Evolutionary conservation across 2,888 invertebrate genomes (phyloP).

Genomic region (Chloromyia formosa): DNA sequence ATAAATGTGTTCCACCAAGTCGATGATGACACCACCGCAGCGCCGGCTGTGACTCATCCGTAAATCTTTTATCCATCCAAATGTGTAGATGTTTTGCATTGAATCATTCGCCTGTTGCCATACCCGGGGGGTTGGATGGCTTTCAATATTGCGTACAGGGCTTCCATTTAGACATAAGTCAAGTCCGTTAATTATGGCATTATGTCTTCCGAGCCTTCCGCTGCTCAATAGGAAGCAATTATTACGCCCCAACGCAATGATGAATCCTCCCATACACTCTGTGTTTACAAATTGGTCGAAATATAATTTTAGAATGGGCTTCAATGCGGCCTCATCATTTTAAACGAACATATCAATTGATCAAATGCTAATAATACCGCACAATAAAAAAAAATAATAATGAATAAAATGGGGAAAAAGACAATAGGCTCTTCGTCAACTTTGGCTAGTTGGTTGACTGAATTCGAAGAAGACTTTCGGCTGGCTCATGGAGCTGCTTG

Average conservation of each 20-base stretch:
- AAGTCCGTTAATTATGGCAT: conserved; percentile 29
- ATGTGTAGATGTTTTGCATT: conserved; percentile 29
- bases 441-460: neutral
- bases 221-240: conserved; percentile 15
- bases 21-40: conserved; percentile 5
- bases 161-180: neutral
- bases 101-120: neutral
- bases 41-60: conserved; percentile 29
- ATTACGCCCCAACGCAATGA: conserved; percentile 8
- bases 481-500: no score
- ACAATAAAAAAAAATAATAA: neutral
- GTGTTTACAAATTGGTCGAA: conserved; percentile 22
- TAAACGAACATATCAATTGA: conserved; percentile 10
- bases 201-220: neutral
- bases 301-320: conserved; percentile 24
- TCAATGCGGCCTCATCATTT: neutral
- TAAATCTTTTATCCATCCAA: neutral
- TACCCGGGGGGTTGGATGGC: no score
- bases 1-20: neutral
- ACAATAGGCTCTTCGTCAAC: conserved; percentile 39
- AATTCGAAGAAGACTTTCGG: no score
- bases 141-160: neutral
- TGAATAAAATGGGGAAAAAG: neutral
- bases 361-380: conserved; percentile 32
- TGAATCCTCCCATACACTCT: neutral